Evolutionary conservation across 2,888 invertebrate species (phyloP), one percentile per base, ranked within the genome.

Genomic region (Kuschelorhynchus macadamiae): DNA sequence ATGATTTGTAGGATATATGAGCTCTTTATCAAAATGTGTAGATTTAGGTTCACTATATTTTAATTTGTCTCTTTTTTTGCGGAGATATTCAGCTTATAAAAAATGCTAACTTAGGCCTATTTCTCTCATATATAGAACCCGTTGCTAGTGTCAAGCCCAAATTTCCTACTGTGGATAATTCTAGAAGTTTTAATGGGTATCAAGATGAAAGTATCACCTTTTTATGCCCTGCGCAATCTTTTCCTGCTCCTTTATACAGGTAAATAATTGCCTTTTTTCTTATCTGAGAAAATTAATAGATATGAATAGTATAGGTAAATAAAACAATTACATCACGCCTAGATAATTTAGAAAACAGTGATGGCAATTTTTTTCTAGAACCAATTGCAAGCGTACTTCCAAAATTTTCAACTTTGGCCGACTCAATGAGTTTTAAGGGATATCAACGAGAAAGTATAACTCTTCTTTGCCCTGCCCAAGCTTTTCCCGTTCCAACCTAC

Each of bases 211-310:
- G 79, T 56, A 72, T 88, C 72, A 88, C 90, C 16, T 76, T 90
- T 63, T 83, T 89, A 65, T 90, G 90, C 79, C 87, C 87, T 63
- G 90, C 89, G 63, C 90, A 90, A 84, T 88, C 88, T 41, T 91
- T 88, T 84, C 91, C 91, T 77, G 87, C 88, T 81, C 91, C 91
- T 81, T 85, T 73, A 42, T 75, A 78, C 73, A 76, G 76, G 76
- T 76, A 76, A 72, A 83, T 56, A 18, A 3, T 50, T 32, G 16
- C 4, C 5, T 52, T 44, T 57, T 39, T 50, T 50, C 7, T 12
- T 14, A 1, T 8, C 12, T 1, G 16, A 39, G n/a, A 14, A 39
- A 16, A 39, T 39, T 3, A 25, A 7, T 7, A n/a, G 39, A 7
- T 16, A 39, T 39, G 1, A 25, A 7, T 7, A n/a, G 39, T 9